Evolutionary conservation across 2,888 invertebrate genomes (phyloP).

Genomic region (Epinotia bilunana): DNA sequence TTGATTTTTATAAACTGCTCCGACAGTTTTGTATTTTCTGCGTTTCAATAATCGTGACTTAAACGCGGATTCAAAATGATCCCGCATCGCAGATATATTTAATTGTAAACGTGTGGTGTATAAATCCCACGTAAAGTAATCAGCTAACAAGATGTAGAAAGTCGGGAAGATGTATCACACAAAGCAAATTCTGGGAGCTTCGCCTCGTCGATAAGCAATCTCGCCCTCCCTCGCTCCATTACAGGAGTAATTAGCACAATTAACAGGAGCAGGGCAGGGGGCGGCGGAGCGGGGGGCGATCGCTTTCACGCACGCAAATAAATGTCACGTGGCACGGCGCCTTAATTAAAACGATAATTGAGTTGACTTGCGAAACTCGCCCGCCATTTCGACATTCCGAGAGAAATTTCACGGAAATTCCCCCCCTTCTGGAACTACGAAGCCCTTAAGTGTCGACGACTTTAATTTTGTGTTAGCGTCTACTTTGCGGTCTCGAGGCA

Average conservation of each 20-base stretch:
- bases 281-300: constrained; percentile 62
- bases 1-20: constrained; percentile 41
- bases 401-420: constrained; percentile 80
- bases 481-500: constrained; percentile 80
- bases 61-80: neutral
- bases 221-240: constrained; percentile 78
- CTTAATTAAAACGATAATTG: constrained; percentile 85
- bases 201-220: constrained; percentile 80
- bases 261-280: constrained; percentile 75
- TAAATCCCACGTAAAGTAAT: constrained; percentile 31
- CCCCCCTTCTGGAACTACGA: constrained; percentile 75
- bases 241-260: constrained; percentile 85
- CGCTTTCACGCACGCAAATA: constrained; percentile 84
- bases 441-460: constrained; percentile 82
- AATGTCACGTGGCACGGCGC: constrained; percentile 83
- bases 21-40: constrained; percentile 10
- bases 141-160: constrained; percentile 39
- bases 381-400: constrained; percentile 83
- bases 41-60: neutral
- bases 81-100: neutral
- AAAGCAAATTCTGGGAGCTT: constrained; percentile 74
- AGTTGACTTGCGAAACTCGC: constrained; percentile 84
- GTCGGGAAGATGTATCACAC: constrained; percentile 67
- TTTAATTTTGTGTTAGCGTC: constrained; percentile 84
- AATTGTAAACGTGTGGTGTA: constrained; percentile 15